Base-by-base conservation (phyloP, 1,140 invertebrate species). In the Eriosoma lanigerum region DNA sequence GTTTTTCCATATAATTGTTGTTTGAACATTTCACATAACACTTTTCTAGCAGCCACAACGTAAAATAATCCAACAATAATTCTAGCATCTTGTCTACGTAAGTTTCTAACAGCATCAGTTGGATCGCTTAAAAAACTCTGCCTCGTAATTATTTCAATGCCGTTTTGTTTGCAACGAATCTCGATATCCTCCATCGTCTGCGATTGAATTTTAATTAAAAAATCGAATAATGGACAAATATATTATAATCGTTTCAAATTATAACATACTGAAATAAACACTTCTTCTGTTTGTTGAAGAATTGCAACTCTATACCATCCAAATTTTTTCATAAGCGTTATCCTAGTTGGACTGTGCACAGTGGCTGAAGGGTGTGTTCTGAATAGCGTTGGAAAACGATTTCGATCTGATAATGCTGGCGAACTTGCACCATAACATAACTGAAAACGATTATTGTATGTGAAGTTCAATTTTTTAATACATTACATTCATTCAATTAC, bases 21-120 rank as follows among this genome's bases (percentile, higher is more conserved):
- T 84, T 96, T 96, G 86, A 96, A 99, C 83, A 98, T 91, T 88
- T 99, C 97, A 86, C 98, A 99, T 4, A 99, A 90, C 0, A 99
- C 98, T 81, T 94, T 88, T 52, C 97, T 88, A 0, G 98, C 98
- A 44, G 96, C 96, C 0, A 97, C 96, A 17, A 97, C 96, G 87
- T 99, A 99, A 88, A 99, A 99, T 17, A 99, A 89, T 3, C 98
- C 98, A 17, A 99, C 95, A 81, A 99, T 97, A 78, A 99, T 97
- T 81, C 98, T 88, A 9, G 97, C 96, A 86, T 99, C 97, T 87
- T 98, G 96, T 66, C 94, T 88, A 54, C 93, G 89, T 24, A 99
- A 88, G 88, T 98, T 99, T 82, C 94, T 89, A 13, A 99, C 96
- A 13, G 98, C 97, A 86, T 98, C 96, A 1, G 93, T 92, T 5